Percentiles rank a stretch among this genome's conserved stretches.
Evolutionary conservation across 1,140 invertebrate genomes (phyloP).

Genomic region (Drepana arcuata): DNA sequence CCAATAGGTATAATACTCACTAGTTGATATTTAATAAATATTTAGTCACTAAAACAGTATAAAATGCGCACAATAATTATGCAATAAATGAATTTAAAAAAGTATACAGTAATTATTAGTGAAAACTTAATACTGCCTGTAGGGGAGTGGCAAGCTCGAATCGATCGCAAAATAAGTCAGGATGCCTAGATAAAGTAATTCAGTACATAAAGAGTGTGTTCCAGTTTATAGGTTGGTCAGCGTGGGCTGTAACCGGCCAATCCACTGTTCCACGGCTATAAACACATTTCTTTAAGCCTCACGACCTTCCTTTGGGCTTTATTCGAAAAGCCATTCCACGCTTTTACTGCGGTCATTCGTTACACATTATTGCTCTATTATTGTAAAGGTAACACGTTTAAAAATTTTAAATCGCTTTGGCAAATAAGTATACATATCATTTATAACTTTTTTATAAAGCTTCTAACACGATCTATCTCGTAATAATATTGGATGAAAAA

Average conservation of each 20-base stretch:
- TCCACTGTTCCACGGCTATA: conserved; percentile 16
- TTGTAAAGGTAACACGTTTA: conserved; percentile 24
- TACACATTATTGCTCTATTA: conserved; percentile 39
- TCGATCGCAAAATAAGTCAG: neutral
- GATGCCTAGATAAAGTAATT: conserved; percentile 11
- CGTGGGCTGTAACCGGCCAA: conserved; percentile 9
- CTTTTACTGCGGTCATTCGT: conserved; percentile 35
- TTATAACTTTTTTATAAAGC: no score
- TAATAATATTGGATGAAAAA: no score
- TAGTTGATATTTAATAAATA: neutral
- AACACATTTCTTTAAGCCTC: conserved; percentile 27
- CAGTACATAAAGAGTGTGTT: conserved; percentile 16
- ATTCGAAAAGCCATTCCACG: conserved; percentile 38
- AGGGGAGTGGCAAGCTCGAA: neutral
- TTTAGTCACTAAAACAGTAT: neutral
- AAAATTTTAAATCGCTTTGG: conserved; percentile 32
- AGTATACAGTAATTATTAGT: neutral
- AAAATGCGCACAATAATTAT: neutral
- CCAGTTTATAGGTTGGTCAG: conserved; percentile 16
- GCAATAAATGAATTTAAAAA: neutral
- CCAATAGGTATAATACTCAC: no score
- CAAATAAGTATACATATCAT: no score
- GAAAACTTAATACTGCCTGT: neutral
- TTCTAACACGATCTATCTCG: no score
- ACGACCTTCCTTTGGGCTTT: conserved; percentile 25